Evolutionary conservation across 2,888 invertebrate genomes (phyloP), one percentile per base, ranked within the genome.

Genomic region (Orthosia gothica): DNA sequence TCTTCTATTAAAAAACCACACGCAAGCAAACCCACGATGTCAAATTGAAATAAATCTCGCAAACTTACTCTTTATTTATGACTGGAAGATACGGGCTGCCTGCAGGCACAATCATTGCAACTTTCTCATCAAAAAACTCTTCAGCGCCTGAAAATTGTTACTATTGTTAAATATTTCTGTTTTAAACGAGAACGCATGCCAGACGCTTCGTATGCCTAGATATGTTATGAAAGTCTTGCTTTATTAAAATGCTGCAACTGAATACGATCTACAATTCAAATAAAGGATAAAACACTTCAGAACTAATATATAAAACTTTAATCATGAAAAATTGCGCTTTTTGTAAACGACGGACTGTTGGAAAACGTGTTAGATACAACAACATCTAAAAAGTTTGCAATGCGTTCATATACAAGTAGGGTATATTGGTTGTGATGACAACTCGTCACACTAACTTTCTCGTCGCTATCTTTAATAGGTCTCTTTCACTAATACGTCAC

Each of bases 71-170:
- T 75, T 97, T 97, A 90, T 99, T 98, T 52, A 99, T 97, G 68
- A 98, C 96, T 3, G 97, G 92, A 16, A 98, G 93, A 89, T 98
- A 99, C 0, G 99, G 99, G 87, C 98, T 99, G 23, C 97, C 97
- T 2, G 97, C 95, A 0, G 98, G 97, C 16, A 99, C 96, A 69
- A 98, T 97, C 96, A 99, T 96, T 0, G 98, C 98, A 55, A 99
- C 97, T 86, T 98, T 97, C 91, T 99, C 99, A 63, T 98, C 97
- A 83, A 98, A 96, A 90, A 99, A 98, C 78, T 98, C 98, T 88
- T 98, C 98, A 11, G 95, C 93, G 67, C 98, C 98, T 98, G 85
- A 47, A 93, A 91, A n/a, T 59, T 16, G 52, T 54, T 32, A 32
- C 20, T 45, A 50, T 79, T 70, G 20, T 54, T 67, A 65, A 75